Evolutionary conservation across 1,140 invertebrate genomes (phyloP).

Genomic region (Portunus trituberculatus): DNA sequence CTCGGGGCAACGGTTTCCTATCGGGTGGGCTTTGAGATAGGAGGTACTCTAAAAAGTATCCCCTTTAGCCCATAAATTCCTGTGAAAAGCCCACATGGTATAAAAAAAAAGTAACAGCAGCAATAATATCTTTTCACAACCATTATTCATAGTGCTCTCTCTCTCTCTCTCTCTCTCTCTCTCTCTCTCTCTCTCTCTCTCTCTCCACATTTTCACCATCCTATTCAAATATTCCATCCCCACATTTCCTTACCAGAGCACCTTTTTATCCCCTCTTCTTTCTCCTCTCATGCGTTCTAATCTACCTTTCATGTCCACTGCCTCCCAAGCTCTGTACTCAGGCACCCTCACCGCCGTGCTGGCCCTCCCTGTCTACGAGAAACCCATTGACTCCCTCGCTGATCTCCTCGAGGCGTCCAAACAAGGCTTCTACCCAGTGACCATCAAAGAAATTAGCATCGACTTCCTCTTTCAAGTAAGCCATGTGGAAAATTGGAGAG

Average conservation of each 20-base stretch:
- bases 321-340: constrained; percentile 38
- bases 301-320: no score
- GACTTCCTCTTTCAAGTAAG: constrained; percentile 50
- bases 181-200: neutral
- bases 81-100: no score
- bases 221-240: no score
- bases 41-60: no score
- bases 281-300: no score
- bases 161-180: neutral
- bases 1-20: no score
- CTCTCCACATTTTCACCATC: neutral
- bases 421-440: constrained; percentile 10
- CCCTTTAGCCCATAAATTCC: no score
- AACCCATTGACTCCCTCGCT: constrained; percentile 47
- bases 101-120: no score
- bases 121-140: no score
- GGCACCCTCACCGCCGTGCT: constrained; percentile 57
- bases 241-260: no score
- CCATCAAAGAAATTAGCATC: constrained; percentile 34
- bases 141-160: no score
- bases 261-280: neutral
- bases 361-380: constrained; percentile 43
- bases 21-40: no score
- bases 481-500: neutral
- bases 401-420: constrained; percentile 38